Evolutionary conservation across 1,140 invertebrate species (phyloP).

Genomic region (Achroia grisella): DNA sequence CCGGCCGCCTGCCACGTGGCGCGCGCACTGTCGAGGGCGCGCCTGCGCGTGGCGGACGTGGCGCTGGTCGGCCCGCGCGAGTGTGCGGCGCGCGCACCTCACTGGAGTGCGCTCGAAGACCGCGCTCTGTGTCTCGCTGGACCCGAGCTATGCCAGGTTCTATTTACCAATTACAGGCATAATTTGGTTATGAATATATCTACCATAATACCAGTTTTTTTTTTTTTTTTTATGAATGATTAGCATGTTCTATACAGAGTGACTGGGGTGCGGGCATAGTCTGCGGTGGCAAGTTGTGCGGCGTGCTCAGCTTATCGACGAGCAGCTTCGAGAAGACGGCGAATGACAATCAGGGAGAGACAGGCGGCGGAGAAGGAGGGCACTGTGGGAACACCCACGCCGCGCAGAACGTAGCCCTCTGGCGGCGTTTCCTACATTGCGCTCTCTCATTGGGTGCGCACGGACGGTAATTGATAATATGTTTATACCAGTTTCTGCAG

Average conservation of each 20-base stretch:
- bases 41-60: constrained; percentile 3
- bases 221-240: neutral
- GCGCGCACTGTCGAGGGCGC: constrained; percentile 11
- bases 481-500: no score
- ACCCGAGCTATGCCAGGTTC: constrained; percentile 23
- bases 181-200: no score
- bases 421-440: constrained; percentile 45
- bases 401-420: constrained; percentile 32
- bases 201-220: no score
- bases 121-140: constrained; percentile 23
- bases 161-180: no score
- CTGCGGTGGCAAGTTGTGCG: constrained; percentile 46
- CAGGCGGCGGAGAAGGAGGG: neutral
- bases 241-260: no score
- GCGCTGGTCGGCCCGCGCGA: neutral
- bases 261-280: constrained; percentile 47
- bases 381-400: constrained; percentile 31
- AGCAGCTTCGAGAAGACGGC: neutral
- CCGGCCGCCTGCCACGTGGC: constrained; percentile 25
- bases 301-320: constrained; percentile 31
- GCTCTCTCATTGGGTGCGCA: constrained; percentile 34
- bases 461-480: constrained; percentile 16
- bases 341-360: neutral
- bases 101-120: constrained; percentile 18
- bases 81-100: constrained; percentile 10